Percentiles rank a stretch among this genome's conserved stretches.
These are phyloP conservation scores for Chrysina gloriosa DNA, from an alignment of 2,888 invertebrate species.

Conservation along the genomic window DNA sequence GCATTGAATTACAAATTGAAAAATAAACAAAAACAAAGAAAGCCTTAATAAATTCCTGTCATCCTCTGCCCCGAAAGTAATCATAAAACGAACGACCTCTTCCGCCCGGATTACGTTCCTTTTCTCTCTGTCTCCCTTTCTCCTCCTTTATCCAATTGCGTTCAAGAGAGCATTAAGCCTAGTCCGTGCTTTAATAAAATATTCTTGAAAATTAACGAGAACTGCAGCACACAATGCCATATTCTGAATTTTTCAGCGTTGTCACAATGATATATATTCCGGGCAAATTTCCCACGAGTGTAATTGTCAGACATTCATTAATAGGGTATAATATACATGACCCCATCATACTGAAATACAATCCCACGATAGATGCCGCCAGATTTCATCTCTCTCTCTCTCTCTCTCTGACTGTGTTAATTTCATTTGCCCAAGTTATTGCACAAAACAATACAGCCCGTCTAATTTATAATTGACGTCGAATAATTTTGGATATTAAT, in stretches of 20 bases:
- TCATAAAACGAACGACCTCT: slow-evolving; percentile 25
- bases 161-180: not conserved
- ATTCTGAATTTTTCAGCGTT: slow-evolving; percentile 48
- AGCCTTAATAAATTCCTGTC: slow-evolving; percentile 16
- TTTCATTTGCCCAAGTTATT: slow-evolving; percentile 37
- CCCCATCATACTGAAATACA: slow-evolving; percentile 47
- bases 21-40: slow-evolving; percentile 11
- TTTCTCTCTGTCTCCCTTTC: not conserved
- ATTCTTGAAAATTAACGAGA: slow-evolving; percentile 38
- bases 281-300: slow-evolving; percentile 54
- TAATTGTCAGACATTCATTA: slow-evolving; percentile 55
- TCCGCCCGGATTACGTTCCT: slow-evolving; percentile 4
- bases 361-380: slow-evolving; percentile 50
- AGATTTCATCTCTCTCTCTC: slow-evolving; percentile 42
- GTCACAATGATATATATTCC: slow-evolving; percentile 48
- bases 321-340: slow-evolving; percentile 53
- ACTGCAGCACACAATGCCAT: slow-evolving; percentile 28
- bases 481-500: no score
- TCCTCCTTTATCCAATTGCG: not conserved
- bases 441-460: slow-evolving; percentile 20
- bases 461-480: slow-evolving; percentile 35
- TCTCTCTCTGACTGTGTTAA: slow-evolving; percentile 27
- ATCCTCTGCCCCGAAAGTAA: slow-evolving; percentile 18
- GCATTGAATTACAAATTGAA: slow-evolving; percentile 23
- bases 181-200: slow-evolving; percentile 34